phyloP scores from a whole-genome alignment of 2,888 invertebrate genomes.

The Alloscopus bannaensis region DNA sequence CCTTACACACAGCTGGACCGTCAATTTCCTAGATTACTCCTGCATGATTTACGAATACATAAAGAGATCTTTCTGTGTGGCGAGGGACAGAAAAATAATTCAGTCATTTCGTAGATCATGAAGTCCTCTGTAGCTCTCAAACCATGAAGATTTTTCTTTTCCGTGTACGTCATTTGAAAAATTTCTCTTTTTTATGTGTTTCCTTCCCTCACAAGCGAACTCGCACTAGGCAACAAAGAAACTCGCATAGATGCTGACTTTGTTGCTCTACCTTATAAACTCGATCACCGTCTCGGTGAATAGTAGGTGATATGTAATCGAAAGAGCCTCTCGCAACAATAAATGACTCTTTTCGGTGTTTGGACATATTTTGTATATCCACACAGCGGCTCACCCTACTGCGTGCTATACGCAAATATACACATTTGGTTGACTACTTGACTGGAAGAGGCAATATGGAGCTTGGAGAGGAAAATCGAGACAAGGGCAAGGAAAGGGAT shows the following conservation, averaged over 20 bases:
- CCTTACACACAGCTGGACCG: too few species aligned
- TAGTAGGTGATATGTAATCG: slow-evolving; percentile 19
- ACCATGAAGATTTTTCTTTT: slow-evolving; percentile 17
- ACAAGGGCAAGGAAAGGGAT: slow-evolving; percentile 26
- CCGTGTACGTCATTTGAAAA: slow-evolving; percentile 25
- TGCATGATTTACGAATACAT: background rate
- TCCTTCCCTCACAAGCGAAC: slow-evolving; percentile 16
- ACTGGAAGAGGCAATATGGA: slow-evolving; percentile 7
- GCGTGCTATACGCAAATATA: too few species aligned
- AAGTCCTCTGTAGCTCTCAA: background rate
- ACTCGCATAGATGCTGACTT: slow-evolving; percentile 15
- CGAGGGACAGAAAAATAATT: slow-evolving; percentile 14
- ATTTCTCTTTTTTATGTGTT: slow-evolving; percentile 32
- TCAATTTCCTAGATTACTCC: background rate
- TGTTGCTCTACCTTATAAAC: background rate
- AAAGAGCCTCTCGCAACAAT: slow-evolving; percentile 7
- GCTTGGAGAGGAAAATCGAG: background rate
- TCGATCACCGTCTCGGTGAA: background rate
- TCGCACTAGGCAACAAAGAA: slow-evolving; percentile 3
- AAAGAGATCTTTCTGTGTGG: slow-evolving; percentile 7
- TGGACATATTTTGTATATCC: background rate
- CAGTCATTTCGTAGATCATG: slow-evolving; percentile 24
- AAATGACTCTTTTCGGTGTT: background rate
- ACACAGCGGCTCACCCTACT: too few species aligned
- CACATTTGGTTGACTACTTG: slow-evolving; percentile 13